phyloP scores from a whole-genome alignment of 2,888 invertebrate species.

The Gordius sp. region DNA sequence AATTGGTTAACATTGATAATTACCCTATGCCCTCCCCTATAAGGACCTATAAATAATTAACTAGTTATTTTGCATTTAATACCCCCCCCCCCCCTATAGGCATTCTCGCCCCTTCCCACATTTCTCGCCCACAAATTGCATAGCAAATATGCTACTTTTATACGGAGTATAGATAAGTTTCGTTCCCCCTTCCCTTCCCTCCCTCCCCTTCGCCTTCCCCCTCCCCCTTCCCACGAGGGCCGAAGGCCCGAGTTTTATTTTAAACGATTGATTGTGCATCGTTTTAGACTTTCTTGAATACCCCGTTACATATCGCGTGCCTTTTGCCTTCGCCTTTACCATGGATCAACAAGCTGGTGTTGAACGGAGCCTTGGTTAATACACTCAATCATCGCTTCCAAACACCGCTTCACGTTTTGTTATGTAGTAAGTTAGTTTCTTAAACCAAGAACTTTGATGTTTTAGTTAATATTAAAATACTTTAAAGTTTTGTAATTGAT shows the following conservation, averaged over 20 bases:
- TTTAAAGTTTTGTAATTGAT: too few relatives aligned
- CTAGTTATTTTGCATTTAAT: too few relatives aligned
- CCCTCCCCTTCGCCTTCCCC: neutral
- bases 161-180: too few relatives aligned
- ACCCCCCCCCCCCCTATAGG: too few relatives aligned
- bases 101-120: too few relatives aligned
- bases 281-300: too few relatives aligned
- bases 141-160: too few relatives aligned
- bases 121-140: too few relatives aligned
- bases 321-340: neutral
- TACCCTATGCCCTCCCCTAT: too few relatives aligned
- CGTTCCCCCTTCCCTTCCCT: neutral
- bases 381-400: neutral
- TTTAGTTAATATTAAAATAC: neutral
- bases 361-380: neutral
- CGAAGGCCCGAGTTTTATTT: neutral
- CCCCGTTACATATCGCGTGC: neutral
- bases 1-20: too few relatives aligned
- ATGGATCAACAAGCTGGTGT: neutral
- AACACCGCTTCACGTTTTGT: conserved; percentile 11
- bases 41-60: too few relatives aligned
- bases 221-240: neutral
- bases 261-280: too few relatives aligned
- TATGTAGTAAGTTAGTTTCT: conserved; percentile 8
- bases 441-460: neutral